Conservation (phyloP, 2,797 vertebrate genomes). For the Podargus strigoides region DNA sequence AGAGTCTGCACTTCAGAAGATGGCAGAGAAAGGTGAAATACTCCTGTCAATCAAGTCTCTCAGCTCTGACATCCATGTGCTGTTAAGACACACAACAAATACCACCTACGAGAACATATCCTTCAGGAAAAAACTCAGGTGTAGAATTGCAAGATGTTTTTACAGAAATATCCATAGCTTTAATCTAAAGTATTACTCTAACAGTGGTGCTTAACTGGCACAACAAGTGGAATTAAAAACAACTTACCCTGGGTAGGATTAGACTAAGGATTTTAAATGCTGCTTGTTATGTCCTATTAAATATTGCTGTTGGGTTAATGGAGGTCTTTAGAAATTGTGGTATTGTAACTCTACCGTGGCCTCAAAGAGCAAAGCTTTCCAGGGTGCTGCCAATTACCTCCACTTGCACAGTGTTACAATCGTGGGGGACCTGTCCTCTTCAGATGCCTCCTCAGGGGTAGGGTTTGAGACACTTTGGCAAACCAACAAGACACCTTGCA, state of each 20-base stretch:
- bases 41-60: not conserved
- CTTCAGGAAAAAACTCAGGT: not conserved
- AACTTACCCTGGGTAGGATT: not conserved
- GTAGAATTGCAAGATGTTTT: not conserved
- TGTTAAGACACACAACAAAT: not conserved
- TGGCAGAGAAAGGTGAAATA: not conserved
- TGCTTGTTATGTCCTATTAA: not conserved
- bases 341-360: not conserved
- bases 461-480: not conserved
- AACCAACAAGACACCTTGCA: not conserved
- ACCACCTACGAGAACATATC: fast-evolving
- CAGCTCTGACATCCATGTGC: fast-evolving
- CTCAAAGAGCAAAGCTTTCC: not conserved
- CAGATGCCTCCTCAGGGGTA: not conserved
- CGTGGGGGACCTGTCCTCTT: not conserved
- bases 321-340: not conserved
- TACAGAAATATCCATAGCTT: not conserved
- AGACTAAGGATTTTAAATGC: not conserved
- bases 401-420: not conserved
- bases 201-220: not conserved
- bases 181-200: not conserved
- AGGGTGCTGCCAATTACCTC: not conserved
- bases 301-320: not conserved
- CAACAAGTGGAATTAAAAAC: not conserved
- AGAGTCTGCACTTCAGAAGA: not conserved